phyloP scores from a whole-genome alignment of 2,888 invertebrate species.

The Lymantria dispar region DNA sequence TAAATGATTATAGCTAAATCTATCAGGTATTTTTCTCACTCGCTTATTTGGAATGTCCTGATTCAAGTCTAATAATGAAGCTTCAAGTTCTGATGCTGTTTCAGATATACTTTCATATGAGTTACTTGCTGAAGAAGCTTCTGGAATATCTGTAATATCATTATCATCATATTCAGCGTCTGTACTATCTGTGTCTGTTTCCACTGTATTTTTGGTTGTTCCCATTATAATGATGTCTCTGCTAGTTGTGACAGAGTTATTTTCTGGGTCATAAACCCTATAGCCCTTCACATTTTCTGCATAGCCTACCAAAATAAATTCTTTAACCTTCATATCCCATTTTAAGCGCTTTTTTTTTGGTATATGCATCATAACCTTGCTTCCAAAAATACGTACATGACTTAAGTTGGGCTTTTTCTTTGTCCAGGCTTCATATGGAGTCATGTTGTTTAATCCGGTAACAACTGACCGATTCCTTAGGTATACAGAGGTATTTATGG shows the following conservation, averaged over 20 bases:
- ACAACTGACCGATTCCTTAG: background rate
- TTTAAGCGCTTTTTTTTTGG: too few species aligned
- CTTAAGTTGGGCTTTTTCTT: too few species aligned
- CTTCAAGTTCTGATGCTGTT: constrained; percentile 1
- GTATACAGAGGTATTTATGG: background rate
- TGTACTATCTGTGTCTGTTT: background rate
- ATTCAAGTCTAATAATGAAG: background rate
- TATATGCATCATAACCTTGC: too few species aligned
- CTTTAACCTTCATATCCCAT: too few species aligned
- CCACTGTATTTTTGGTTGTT: background rate
- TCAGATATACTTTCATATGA: background rate
- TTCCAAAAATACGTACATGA: too few species aligned
- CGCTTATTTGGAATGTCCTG: background rate
- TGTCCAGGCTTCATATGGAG: background rate
- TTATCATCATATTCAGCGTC: background rate
- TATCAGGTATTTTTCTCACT: background rate
- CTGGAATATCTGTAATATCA: constrained; percentile 2
- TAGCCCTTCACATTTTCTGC: too few species aligned
- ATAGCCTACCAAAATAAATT: too few species aligned
- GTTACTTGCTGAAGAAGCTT: background rate
- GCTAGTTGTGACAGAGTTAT: constrained; percentile 5
- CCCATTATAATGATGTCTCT: constrained; percentile 12
- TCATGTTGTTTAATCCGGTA: background rate
- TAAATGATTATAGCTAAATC: background rate
- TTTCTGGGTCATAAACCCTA: too few species aligned